Conservation (phyloP, 2,113 vertebrate genomes). For the Propithecus coquereli region DNA sequence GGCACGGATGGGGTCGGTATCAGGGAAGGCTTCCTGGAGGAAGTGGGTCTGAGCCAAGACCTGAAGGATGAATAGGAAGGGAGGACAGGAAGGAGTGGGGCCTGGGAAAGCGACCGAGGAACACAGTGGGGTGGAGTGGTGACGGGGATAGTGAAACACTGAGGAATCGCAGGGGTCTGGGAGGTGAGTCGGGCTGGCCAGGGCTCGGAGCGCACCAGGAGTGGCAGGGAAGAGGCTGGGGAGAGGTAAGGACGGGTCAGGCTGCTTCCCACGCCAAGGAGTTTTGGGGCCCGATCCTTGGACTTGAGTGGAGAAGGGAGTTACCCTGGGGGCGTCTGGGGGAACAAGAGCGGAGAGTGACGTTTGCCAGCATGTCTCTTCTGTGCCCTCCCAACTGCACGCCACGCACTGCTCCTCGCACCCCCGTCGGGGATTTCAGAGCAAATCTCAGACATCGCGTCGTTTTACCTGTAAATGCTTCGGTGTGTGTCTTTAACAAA, state of each 20-base stretch:
- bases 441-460: background rate
- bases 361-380: background rate
- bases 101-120: background rate
- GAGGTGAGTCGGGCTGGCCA: background rate
- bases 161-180: background rate
- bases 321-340: too few relatives aligned
- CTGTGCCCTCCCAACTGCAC: fast-evolving
- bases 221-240: background rate
- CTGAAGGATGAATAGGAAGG: background rate
- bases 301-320: background rate
- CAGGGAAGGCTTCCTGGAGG: background rate
- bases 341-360: background rate
- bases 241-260: background rate
- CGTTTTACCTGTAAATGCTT: background rate
- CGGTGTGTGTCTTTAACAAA: background rate
- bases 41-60: background rate
- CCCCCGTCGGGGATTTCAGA: background rate
- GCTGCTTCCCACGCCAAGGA: fast-evolving
- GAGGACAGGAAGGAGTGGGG: background rate
- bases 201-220: background rate
- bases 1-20: background rate
- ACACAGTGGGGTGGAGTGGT: too few relatives aligned
- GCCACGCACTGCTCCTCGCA: background rate
- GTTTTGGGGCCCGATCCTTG: background rate
- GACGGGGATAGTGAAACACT: background rate